Base-by-base conservation (phyloP, 2,797 vertebrate species). In the Buphagus erythrorhynchus region DNA sequence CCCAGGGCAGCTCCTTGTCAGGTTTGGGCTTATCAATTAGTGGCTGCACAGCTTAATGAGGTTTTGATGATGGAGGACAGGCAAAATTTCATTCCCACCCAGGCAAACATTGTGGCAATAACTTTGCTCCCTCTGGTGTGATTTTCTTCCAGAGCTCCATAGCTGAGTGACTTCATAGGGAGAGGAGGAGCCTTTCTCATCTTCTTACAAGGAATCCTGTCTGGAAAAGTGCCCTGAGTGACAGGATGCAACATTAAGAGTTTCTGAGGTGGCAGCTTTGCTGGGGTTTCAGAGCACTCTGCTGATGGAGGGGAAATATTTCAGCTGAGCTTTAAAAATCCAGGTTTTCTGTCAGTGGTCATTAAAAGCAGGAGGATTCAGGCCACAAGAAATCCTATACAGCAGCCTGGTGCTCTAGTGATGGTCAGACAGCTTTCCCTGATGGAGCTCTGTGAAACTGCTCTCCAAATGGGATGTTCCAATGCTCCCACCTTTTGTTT, bases 1-100 rank as follows among this genome's bases (percentile, higher is more conserved):
- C 82, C 81, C 69, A 71, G 88, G 85, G 72, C 0, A 0, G 48
- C 86, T 83, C 62, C 86, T 63, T 83, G 92, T 75, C 95, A 89
- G 58, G 20, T 76, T 65, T 18, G 76, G 88, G 88, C 89, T 77
- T 58, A 52, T 88, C 92, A 93, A 96, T 96, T 96, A 96, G 91
- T 49, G 78, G 25, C 86, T 89, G 87, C 0, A 3, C 38, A 11
- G 51, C 46, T 92, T 96, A 97, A 97, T 96, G 95, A 97, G 84
- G 54, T 96, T 95, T 86, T 93, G 97, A 94, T 96, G 97, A 97
- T 16, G 71, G 97, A 93, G 73, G 92, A 19, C 49, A 24, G 86
- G 33, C 2, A 1, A n/a, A 76, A 69, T 26, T 45, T 76, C 76
- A 6, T 92, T 90, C 75, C 89, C 48, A 80, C 35, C 36, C 76